Base-by-base conservation (phyloP, 37 sponge, comb jelly and placozoan genomes). In the Hormiphora californensis region DNA sequence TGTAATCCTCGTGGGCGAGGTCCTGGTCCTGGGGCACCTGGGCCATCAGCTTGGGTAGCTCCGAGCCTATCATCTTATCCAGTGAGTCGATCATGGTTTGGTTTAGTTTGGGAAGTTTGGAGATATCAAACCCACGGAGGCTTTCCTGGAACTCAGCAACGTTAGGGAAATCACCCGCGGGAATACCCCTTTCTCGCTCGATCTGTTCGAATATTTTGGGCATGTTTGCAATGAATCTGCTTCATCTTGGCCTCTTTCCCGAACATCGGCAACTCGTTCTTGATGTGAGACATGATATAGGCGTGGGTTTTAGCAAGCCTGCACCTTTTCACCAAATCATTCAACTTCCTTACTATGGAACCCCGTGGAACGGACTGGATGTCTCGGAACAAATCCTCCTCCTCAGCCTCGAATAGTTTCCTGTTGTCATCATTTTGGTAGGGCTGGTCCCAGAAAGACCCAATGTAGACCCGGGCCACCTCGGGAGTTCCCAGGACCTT, bases 381-480 rank as follows among this genome's bases (percentile, higher is more conserved):
- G 61, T 94, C 94, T 5, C 85, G 87, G 81, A 97, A 97, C 30
- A 97, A 88, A 89, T 97, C 99, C 36, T 93, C 92, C 35, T 97
- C 93, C 54, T 97, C 99, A n/a, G 89, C 90, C 53, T 97, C 99
- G 55, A 97, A 97, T 54, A 97, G 88, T 17, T 63, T 57, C 28
- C 94, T 59, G 37, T 92, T 93, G 31, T 92, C 94, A 53, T 90
- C 92, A 44, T 88, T 39, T 31, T 92, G 90, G 19, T 92, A 68
- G 2, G 93, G 95, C 46, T 73, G 85, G 81, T 97, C 99, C 99
- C 99, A 97, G 88, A 97, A 97, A 2, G 93, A 93, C 3, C 99
- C 95, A 28, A 97, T 94, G 90, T 92, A 97, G 38, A 97, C 99
- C 27, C 99, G 86, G 32, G 89, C 91, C 1, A 97, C 99, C 62